Percentiles rank a stretch among this genome's conserved stretches.
These are phyloP conservation scores for Aplocera efformata DNA, from an alignment of 2,888 invertebrate species.

Conservation along the genomic window DNA sequence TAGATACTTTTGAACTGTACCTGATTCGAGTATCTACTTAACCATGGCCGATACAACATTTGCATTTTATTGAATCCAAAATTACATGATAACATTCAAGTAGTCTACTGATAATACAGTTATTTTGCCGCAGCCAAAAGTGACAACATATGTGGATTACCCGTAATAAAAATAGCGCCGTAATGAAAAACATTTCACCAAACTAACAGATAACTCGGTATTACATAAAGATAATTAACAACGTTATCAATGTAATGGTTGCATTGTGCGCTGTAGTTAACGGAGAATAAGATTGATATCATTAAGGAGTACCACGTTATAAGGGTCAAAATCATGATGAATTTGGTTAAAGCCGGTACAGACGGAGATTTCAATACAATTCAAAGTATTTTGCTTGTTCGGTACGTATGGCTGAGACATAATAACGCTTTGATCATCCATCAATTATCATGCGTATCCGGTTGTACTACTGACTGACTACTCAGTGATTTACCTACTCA, in stretches of 20 bases:
- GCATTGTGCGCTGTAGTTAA: not conserved
- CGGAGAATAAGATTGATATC: too few relatives aligned
- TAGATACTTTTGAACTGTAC: too few relatives aligned
- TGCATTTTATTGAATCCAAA: slow-evolving; percentile 1
- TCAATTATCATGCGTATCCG: not conserved
- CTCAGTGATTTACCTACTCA: not conserved
- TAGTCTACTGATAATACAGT: slow-evolving; percentile 13
- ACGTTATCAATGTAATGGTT: not conserved
- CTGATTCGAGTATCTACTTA: not conserved
- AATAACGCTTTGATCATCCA: not conserved
- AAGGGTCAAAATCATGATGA: too few relatives aligned
- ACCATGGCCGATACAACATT: slow-evolving; percentile 8
- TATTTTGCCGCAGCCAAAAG: slow-evolving; percentile 8
- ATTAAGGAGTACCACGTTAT: too few relatives aligned
- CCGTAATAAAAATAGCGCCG: not conserved
- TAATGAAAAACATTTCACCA: too few relatives aligned
- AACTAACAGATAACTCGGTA: not conserved
- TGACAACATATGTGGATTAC: not conserved
- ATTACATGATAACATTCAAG: slow-evolving; percentile 7
- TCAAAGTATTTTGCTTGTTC: too few relatives aligned
- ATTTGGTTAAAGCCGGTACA: too few relatives aligned
- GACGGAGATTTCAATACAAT: too few relatives aligned
- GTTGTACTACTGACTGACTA: not conserved
- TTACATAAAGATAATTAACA: not conserved
- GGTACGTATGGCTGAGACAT: not conserved